Percentiles rank a stretch among this genome's conserved stretches.
Conservation (phyloP, 2,888 invertebrate species). For the Phengaris alcon region DNA sequence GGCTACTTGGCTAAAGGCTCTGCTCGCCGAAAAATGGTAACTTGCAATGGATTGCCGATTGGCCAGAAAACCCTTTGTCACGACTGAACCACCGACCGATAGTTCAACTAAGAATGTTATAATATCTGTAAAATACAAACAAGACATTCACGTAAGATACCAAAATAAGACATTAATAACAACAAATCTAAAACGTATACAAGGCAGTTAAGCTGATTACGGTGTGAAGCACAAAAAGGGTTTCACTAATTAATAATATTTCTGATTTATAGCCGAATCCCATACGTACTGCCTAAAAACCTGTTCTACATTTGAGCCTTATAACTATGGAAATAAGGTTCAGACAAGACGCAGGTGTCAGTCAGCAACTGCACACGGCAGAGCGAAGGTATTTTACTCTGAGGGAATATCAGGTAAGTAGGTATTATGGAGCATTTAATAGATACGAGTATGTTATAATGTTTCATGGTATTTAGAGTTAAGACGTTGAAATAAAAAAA, state of each 20-base stretch:
- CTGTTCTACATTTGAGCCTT: neutral
- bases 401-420: neutral
- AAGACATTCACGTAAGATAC: neutral
- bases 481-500: too few species aligned
- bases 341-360: neutral
- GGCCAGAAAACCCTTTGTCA: too few species aligned
- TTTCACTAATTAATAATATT: slow-evolving; percentile 9
- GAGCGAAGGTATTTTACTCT: neutral
- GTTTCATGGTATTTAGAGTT: neutral
- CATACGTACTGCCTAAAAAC: neutral
- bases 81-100: too few species aligned
- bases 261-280: slow-evolving; percentile 8
- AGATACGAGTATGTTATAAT: too few species aligned
- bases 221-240: neutral
- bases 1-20: too few species aligned
- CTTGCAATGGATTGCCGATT: too few species aligned
- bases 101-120: too few species aligned
- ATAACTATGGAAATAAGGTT: neutral
- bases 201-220: slow-evolving; percentile 11
- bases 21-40: too few species aligned
- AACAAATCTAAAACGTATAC: slow-evolving; percentile 11
- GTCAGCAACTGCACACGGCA: neutral
- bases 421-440: neutral
- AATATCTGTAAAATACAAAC: too few species aligned
- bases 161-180: slow-evolving; percentile 6